These are phyloP conservation scores for Lasioglossum villosulum DNA, from an alignment of 2,888 invertebrate genomes.

Conservation along the genomic window DNA sequence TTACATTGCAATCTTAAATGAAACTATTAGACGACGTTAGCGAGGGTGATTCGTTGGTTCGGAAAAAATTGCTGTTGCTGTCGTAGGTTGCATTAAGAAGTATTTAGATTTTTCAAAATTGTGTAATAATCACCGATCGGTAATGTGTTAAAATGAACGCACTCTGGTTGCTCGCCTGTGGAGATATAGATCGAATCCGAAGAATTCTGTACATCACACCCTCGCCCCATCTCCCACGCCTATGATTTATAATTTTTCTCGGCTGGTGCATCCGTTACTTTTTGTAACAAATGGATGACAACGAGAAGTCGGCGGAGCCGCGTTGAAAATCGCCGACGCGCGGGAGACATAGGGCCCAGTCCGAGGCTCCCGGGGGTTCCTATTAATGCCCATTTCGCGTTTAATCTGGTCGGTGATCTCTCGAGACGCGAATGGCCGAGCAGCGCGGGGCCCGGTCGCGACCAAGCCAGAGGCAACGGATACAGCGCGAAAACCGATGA, in stretches of 20 bases:
- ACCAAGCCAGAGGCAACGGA: conserved; percentile 22
- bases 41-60: too few species aligned
- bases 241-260: conserved; percentile 1
- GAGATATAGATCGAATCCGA: not conserved
- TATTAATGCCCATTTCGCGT: conserved; percentile 61
- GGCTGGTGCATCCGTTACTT: not conserved
- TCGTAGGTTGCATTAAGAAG: too few species aligned
- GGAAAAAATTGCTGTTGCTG: too few species aligned
- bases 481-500: conserved; percentile 69
- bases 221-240: not conserved
- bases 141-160: not conserved
- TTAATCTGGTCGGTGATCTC: conserved; percentile 55
- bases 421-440: conserved; percentile 46
- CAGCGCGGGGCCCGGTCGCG: conserved; percentile 11
- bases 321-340: not conserved
- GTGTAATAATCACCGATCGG: too few species aligned
- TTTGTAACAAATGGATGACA: not conserved
- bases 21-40: too few species aligned
- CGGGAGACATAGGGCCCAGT: conserved; percentile 28
- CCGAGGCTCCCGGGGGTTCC: conserved; percentile 29
- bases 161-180: not conserved
- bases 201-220: not conserved
- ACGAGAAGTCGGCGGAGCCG: not conserved
- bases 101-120: too few species aligned
- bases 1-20: too few species aligned